phyloP scores from a whole-genome alignment of 92 coral and sea anemone species.

The Zoanthus sociatus region DNA sequence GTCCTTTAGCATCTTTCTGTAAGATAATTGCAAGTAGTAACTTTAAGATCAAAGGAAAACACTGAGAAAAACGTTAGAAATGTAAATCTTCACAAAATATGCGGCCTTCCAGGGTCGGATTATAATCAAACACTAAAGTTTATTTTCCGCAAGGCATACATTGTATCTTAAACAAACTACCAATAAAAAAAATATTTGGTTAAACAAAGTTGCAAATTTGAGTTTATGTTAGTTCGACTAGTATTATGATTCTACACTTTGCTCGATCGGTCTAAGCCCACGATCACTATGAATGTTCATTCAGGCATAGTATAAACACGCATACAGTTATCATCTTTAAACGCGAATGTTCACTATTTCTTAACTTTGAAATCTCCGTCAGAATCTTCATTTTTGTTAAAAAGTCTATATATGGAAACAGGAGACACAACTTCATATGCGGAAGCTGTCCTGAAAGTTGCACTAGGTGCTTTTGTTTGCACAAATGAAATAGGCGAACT shows the following conservation, averaged over 20 bases:
- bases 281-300: background rate
- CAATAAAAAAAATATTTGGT: background rate
- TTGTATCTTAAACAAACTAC: background rate
- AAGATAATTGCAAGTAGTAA: constrained; percentile 8
- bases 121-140: background rate
- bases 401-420: constrained; percentile 27
- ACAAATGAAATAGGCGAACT: constrained; percentile 17
- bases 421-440: background rate
- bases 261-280: background rate
- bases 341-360: background rate
- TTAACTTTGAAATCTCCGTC: background rate
- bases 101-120: background rate
- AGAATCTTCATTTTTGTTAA: background rate
- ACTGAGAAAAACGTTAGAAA: background rate
- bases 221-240: background rate
- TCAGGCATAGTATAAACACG: background rate
- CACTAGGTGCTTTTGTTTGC: background rate
- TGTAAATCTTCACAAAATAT: constrained; percentile 4
- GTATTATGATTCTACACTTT: background rate
- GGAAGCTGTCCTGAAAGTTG: background rate
- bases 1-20: constrained; percentile 98
- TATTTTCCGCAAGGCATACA: background rate
- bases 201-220: constrained; percentile 10
- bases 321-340: background rate
- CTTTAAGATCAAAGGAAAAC: background rate